Evolutionary conservation across 2,888 invertebrate species (phyloP), one percentile per base, ranked within the genome.

Genomic region (Agrilus mali): DNA sequence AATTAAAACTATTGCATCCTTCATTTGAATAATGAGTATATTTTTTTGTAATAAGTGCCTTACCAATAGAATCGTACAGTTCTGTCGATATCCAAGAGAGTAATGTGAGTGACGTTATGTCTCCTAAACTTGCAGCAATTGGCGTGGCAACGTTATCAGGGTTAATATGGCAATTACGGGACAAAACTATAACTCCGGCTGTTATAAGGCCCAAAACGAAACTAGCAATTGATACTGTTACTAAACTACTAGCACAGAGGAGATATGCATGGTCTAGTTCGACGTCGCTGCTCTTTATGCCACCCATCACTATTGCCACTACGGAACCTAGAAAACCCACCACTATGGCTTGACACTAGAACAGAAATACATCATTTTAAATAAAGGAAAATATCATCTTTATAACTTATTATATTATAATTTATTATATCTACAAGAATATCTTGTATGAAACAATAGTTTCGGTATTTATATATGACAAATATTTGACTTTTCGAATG

Each of bases 141-240:
- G 86, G 86, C 2, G 85, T 84, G 8, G 84, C 84, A 13, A 86
- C 78, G 63, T 86, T 86, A 63, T 86, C 86, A 10, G 86, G 85
- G 62, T 86, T 84, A 50, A 85, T 77, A 55, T 79, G 73, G 52
- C 77, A 74, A 61, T 75, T 73, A 40, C 80, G 73, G 2, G 84
- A 82, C 46, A 78, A 64, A 17, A 85, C 69, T 46, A 86, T 79
- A 20, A 86, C 84, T 36, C 73, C 74, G 14, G 82, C 77, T 65
- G 86, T 86, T 45, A 85, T 73, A 38, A 78, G 56, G 44, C 80
- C 82, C 49, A 86, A 67, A 32, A 82, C 73, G 54, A 85, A 77
- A 55, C 83, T 83, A 40, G 86, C 86, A 48, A 82, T 63, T 4
- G 83, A 80, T 4, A 86, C 86, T 13, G 86, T 86, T 13, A 82